Percentiles rank a stretch among this genome's conserved stretches.
Conservation (phyloP, 2,113 vertebrate species). For the Cavia aperea region DNA sequence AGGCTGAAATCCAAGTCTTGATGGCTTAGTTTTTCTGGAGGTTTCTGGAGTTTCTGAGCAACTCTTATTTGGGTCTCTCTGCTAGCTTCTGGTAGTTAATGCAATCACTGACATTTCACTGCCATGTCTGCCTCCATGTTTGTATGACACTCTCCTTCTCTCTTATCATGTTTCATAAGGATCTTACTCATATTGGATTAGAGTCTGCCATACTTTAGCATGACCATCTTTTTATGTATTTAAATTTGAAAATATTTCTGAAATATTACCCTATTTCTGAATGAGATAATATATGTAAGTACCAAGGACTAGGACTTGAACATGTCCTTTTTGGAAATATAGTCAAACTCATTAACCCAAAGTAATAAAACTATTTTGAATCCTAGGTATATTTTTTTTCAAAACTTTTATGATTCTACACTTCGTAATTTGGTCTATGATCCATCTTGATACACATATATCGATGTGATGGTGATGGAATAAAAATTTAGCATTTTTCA, state of each 20-base stretch:
- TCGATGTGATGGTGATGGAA: background rate
- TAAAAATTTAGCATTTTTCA: background rate
- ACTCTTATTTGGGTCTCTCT: background rate
- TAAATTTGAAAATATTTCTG: too few species aligned
- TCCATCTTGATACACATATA: background rate
- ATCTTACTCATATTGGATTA: too few species aligned
- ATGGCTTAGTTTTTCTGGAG: background rate
- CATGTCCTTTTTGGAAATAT: background rate
- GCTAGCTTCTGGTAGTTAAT: background rate
- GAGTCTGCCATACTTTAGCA: too few species aligned
- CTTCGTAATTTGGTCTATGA: background rate
- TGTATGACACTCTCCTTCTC: too few species aligned
- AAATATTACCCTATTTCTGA: too few species aligned
- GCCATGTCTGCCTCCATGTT: too few species aligned
- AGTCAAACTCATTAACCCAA: background rate
- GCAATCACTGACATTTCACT: background rate
- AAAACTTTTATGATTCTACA: background rate
- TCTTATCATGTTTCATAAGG: too few species aligned
- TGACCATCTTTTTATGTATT: too few species aligned
- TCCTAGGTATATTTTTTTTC: background rate
- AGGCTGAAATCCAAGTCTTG: too few species aligned
- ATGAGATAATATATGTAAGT: background rate
- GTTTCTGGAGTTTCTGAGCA: background rate
- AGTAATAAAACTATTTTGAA: background rate
- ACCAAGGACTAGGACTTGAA: background rate